These are phyloP conservation scores for Pangasius mekongensis DNA, from an alignment of 2,797 vertebrate species.

Conservation along the genomic window DNA sequence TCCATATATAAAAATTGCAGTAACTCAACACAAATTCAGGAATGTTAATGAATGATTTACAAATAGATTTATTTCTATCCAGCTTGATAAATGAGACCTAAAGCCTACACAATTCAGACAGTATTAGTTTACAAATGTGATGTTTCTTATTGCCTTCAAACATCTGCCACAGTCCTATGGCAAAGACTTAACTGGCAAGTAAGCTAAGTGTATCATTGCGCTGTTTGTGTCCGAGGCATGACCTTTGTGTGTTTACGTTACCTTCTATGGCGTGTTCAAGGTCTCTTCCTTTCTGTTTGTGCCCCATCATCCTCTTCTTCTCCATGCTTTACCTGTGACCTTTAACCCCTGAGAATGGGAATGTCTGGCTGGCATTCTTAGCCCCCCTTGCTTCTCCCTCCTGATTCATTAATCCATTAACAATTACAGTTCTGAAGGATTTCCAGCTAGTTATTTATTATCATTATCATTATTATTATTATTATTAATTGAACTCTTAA, in stretches of 20 bases:
- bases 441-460: not conserved
- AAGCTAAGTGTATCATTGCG: slow-evolving; percentile 66
- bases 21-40: not conserved
- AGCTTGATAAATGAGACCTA: slow-evolving; percentile 16
- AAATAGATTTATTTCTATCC: not conserved
- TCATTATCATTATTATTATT: not conserved
- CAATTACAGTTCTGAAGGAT: not conserved
- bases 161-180: slow-evolving; percentile 74
- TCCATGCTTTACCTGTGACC: slow-evolving; percentile 59
- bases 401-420: slow-evolving; percentile 1
- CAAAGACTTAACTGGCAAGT: slow-evolving; percentile 86
- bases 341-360: slow-evolving; percentile 67
- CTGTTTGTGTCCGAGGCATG: slow-evolving; percentile 71
- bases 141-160: slow-evolving; percentile 67
- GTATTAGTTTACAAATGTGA: slow-evolving; percentile 51
- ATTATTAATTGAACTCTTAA: not conserved
- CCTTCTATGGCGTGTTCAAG: slow-evolving; percentile 55
- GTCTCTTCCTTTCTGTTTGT: slow-evolving; percentile 55
- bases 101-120: not conserved
- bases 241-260: slow-evolving; percentile 61
- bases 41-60: not conserved
- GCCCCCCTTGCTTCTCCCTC: not conserved
- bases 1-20: not conserved
- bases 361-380: slow-evolving; percentile 67
- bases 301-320: slow-evolving; percentile 63